A percentile compares a stretch with the other conserved stretches of the same genome.
Conservation (phyloP, 2,888 invertebrate species). For the Agrenia bidenticulata region DNA sequence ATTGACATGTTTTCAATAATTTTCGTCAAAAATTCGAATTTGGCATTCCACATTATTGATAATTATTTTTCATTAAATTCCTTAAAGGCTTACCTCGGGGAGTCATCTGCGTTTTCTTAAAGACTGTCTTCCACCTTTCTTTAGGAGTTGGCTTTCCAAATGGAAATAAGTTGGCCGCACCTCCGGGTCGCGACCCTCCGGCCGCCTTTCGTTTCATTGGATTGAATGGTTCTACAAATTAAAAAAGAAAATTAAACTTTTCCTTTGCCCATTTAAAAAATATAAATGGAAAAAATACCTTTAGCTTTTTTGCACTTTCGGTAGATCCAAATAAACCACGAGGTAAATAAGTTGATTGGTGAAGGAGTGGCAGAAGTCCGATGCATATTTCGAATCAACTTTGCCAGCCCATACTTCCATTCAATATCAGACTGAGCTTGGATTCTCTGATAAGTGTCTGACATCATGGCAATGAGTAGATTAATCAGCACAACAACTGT, state of each 20-base stretch:
- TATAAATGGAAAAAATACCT: not conserved
- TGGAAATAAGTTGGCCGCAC: conserved; percentile 30
- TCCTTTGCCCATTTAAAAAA: too few relatives aligned
- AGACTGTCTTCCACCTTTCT: conserved; percentile 48
- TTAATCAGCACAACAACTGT: conserved; percentile 97
- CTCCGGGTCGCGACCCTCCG: conserved; percentile 19
- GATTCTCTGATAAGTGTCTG: conserved; percentile 98
- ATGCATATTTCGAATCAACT: conserved; percentile 98
- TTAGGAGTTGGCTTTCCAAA: conserved; percentile 46
- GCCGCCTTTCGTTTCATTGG: conserved; percentile 47
- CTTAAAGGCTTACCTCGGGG: conserved; percentile 49
- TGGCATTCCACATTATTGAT: too few relatives aligned
- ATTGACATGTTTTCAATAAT: too few relatives aligned
- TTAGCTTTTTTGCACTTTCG: conserved; percentile 68
- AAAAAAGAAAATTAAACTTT: too few relatives aligned
- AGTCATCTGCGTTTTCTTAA: conserved; percentile 49
- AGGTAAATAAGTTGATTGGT: conserved; percentile 94
- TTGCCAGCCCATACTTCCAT: conserved; percentile 99
- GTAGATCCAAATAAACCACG: conserved; percentile 84
- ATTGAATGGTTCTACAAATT: conserved; percentile 47
- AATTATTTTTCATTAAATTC: too few relatives aligned
- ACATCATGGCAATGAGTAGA: conserved; percentile 99
- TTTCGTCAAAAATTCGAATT: too few relatives aligned
- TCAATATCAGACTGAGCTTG: conserved; percentile 99
- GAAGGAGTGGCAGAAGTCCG: conserved; percentile 94